Evolutionary conservation across 2,888 invertebrate genomes (phyloP), one percentile per base, ranked within the genome.

Genomic region (Ennomos quercinarius): DNA sequence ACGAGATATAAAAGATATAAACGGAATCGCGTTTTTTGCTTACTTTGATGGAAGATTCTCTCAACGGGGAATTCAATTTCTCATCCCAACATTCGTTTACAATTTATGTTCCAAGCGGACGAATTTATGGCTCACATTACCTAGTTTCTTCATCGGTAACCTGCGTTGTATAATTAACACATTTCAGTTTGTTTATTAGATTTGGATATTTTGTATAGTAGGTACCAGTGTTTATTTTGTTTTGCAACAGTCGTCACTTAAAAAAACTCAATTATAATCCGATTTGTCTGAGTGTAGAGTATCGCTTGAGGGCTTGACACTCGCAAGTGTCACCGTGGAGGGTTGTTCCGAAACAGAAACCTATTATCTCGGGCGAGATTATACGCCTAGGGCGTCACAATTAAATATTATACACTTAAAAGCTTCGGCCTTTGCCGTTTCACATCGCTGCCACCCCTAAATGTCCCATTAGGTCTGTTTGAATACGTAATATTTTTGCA

Each of bases 381-480:
- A 93, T 93, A 84, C 93, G 92, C 93, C 93, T 89, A 91, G 91
- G 93, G 93, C 93, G 90, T 91, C 86, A 93, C 93, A 93, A 93
- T 93, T 93, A 92, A 92, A 92, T 92, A 92, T 92, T 92, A 92
- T 92, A 92, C 92, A 92, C 91, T 92, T 92, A 92, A 92, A 92
- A 92, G 93, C 93, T 91, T 91, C 92, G 92, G 89, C 91, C 91
- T 92, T 92, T 91, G 91, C 91, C 89, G 89, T 92, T 92, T 92
- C 90, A 91, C 90, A 89, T 88, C 86, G 87, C 87, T 91, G 91
- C 87, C 92, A 91, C 91, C 92, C 92, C 90, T 92, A 92, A 92
- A 92, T 92, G 92, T 91, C 91, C 92, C 88, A 92, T 92, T 92
- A 92, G 91, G 86, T 90, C 84, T 92, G 92, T 92, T 92, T 92